These are phyloP conservation scores for Mamestra brassicae DNA, from an alignment of 2,888 invertebrate genomes.

Conservation along the genomic window DNA sequence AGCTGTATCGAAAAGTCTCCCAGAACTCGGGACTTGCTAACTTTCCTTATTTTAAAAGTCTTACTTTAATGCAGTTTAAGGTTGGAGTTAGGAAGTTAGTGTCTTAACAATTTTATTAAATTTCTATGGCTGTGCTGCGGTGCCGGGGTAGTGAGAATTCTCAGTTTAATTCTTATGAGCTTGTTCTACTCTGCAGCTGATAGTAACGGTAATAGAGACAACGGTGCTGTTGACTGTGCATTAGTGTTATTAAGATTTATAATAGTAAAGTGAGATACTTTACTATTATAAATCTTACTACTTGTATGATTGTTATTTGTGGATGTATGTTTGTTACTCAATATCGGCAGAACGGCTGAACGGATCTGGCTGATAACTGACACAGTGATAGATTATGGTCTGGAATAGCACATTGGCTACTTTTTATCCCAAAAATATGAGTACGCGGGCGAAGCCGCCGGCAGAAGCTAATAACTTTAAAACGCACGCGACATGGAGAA, in stretches of 20 bases:
- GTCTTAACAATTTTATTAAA: conserved; percentile 72
- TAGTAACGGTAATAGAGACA: conserved; percentile 11
- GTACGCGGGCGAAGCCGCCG: too few species aligned
- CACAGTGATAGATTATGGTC: too few species aligned
- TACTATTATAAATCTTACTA: too few species aligned
- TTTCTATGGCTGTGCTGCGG: conserved; percentile 65
- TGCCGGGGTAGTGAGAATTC: conserved; percentile 56
- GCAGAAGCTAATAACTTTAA: neutral
- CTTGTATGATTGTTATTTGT: too few species aligned
- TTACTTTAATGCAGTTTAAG: conserved; percentile 74
- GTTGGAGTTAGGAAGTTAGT: conserved; percentile 73
- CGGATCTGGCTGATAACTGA: too few species aligned
- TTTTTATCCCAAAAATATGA: too few species aligned
- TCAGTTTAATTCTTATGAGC: conserved; percentile 59
- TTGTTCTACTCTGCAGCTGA: conserved; percentile 38
- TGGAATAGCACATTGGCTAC: too few species aligned
- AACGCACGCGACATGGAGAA: conserved; percentile 20
- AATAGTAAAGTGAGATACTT: too few species aligned
- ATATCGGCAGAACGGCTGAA: too few species aligned
- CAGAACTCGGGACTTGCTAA: conserved; percentile 68
- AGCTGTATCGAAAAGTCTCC: conserved; percentile 61
- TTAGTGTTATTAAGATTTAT: too few species aligned
- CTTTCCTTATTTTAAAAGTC: conserved; percentile 72
- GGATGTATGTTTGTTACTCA: too few species aligned
- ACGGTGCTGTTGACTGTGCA: conserved; percentile 12